phyloP scores from a whole-genome alignment of 2,113 vertebrate species.

The Oreochromis niloticus region DNA sequence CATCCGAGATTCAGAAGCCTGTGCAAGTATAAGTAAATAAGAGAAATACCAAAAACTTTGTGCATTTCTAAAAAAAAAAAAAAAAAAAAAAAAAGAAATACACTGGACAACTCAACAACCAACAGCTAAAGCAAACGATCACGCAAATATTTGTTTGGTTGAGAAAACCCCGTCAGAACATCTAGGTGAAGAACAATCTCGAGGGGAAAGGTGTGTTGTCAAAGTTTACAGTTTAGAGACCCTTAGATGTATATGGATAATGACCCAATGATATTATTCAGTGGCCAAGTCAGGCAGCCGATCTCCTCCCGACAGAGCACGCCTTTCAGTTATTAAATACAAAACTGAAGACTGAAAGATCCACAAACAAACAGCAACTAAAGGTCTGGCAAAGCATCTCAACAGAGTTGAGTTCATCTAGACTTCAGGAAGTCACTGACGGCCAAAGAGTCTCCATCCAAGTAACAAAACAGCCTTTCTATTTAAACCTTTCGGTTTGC shows the following conservation, averaged over 20 bases:
- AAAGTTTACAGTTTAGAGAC: neutral
- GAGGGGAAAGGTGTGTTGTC: neutral
- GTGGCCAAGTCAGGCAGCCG: neutral
- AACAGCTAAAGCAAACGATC: neutral
- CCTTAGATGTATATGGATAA: neutral
- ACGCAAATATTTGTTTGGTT: neutral
- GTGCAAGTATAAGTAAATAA: neutral
- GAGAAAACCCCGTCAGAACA: accelerated
- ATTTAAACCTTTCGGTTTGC: neutral
- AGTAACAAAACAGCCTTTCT: neutral
- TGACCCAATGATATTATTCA: neutral
- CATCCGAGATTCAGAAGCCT: neutral
- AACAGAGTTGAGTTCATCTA: neutral
- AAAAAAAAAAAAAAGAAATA: no score
- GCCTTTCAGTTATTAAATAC: neutral
- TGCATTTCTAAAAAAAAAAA: no score
- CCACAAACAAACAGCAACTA: neutral
- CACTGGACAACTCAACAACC: neutral
- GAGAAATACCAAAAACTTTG: neutral
- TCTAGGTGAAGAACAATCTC: neutral
- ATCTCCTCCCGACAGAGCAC: neutral
- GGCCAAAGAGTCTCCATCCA: neutral
- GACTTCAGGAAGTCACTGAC: neutral
- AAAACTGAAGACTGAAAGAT: neutral
- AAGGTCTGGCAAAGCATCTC: neutral